phyloP scores from a whole-genome alignment of 2,113 vertebrate species.

The Lathamus discolor region DNA sequence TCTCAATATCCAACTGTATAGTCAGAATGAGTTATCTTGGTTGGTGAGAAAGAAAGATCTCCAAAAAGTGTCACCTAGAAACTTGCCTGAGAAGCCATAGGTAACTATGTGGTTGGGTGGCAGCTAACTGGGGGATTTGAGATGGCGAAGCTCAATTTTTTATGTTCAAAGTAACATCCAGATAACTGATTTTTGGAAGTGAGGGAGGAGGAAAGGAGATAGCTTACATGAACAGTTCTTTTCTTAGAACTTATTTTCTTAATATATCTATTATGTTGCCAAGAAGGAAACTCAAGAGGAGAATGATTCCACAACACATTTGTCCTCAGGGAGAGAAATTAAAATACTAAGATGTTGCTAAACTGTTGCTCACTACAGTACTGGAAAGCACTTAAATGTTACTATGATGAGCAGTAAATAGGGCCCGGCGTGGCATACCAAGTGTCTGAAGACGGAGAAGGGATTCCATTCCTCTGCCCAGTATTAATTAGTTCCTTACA shows the following conservation, averaged over 20 bases:
- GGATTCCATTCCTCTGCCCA: not conserved
- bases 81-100: not conserved
- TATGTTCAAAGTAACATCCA: not conserved
- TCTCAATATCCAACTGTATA: not conserved
- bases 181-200: not conserved
- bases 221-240: not conserved
- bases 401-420: not conserved
- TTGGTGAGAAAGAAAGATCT: not conserved
- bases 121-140: not conserved
- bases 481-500: not conserved
- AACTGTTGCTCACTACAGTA: not conserved
- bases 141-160: not conserved
- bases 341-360: not conserved
- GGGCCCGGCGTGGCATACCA: not conserved
- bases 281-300: not conserved
- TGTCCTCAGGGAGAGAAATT: not conserved
- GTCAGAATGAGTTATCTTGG: not conserved
- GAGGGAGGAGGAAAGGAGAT: not conserved
- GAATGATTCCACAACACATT: not conserved
- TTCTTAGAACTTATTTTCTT: not conserved
- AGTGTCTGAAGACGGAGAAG: not conserved
- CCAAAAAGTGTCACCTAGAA: not conserved
- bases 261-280: not conserved
- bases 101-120: not conserved
- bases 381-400: not conserved